Evolutionary conservation across 2,888 invertebrate species (phyloP), one percentile per base, ranked within the genome.

Genomic region (Drosophila kambysellisi): DNA sequence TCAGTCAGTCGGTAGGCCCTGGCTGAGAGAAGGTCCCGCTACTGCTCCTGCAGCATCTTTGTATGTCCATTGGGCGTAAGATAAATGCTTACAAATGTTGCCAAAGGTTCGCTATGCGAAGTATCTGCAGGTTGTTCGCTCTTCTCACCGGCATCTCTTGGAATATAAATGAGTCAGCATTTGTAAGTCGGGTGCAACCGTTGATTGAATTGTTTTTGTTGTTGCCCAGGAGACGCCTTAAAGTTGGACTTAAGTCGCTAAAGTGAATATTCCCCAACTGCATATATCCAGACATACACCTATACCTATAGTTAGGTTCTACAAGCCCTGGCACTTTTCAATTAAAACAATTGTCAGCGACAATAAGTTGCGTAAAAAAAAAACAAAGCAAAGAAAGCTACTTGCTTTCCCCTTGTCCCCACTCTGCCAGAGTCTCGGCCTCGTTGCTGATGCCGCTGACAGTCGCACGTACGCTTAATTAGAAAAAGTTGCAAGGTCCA

Each of bases 381-480:
- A 67, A 25, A 2, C 25, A 25, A 76, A 72, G 68, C 62, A 83
- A 69, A 70, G 25, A 25, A 58, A 65, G 69, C 74, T 20, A 41
- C 30, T n/a, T 74, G 73, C 81, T 41, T 9, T 29, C 8, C 12
- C n/a, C 52, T 41, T 50, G 25, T 37, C 3, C 17, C 30, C 43
- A 1, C 32, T n/a, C 11, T 48, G 17, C 20, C 53, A 29, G 15
- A 15, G 53, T 29, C 54, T 29, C 57, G 48, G 39, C 46, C 62
- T 54, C 46, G 53, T 51, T 53, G 43, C 75, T 79, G 82, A 77
- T 74, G 79, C 73, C 74, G 78, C 82, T 82, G 87, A 88, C 87
- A 87, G 81, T 74, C 69, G 79, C 89, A 88, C 87, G 87, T 89
- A 83, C 87, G 87, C 81, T 89, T 89, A 88, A 89, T 89, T 88